These are phyloP conservation scores for Antennarius striatus DNA, from an alignment of 2,113 vertebrate species.

Conservation along the genomic window DNA sequence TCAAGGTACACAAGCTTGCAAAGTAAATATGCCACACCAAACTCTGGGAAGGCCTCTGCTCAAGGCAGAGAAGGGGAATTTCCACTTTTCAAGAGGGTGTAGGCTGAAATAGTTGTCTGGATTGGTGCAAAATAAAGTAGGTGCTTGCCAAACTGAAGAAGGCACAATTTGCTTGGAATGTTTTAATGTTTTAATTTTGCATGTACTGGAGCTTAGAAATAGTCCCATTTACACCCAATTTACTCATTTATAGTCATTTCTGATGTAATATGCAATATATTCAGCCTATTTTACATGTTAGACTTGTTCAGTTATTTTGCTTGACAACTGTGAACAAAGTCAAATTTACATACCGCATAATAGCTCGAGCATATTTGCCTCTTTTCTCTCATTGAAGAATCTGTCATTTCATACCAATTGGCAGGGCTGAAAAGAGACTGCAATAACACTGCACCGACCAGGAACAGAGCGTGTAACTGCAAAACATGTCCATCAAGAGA, in stretches of 20 bases:
- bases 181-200: background rate
- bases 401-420: constrained; percentile 49
- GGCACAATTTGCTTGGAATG: background rate
- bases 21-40: constrained; percentile 72
- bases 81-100: constrained; percentile 38
- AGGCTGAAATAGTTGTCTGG: constrained; percentile 21
- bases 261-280: background rate
- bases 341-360: constrained; percentile 30
- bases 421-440: constrained; percentile 31
- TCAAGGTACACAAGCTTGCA: constrained; percentile 64
- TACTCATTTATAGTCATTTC: no score
- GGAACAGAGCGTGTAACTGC: constrained; percentile 36
- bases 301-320: constrained; percentile 21
- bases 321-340: constrained; percentile 36
- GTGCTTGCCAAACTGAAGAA: background rate
- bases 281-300: background rate
- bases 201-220: background rate
- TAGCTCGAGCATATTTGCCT: background rate
- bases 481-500: constrained; percentile 63
- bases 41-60: constrained; percentile 70
- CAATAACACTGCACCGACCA: constrained; percentile 9
- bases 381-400: constrained; percentile 12
- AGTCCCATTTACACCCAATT: background rate
- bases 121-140: constrained; percentile 7
- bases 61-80: constrained; percentile 67